Conservation (phyloP, 2,113 vertebrate species). For the Deroptyus accipitrinus region DNA sequence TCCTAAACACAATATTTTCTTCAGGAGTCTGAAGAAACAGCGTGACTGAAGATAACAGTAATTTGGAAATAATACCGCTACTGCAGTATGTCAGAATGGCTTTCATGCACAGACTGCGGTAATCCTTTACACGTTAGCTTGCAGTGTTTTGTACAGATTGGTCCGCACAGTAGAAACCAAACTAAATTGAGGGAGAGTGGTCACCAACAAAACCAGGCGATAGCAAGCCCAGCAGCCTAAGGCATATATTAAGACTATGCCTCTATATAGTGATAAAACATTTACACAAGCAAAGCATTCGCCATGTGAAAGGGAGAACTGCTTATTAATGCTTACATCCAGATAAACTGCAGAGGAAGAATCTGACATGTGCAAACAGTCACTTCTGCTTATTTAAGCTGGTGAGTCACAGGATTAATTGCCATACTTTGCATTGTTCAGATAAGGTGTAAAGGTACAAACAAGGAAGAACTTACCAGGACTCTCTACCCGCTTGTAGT, state of each 20-base stretch:
- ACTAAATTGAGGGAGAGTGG: neutral
- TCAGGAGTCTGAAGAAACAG: neutral
- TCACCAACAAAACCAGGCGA: neutral
- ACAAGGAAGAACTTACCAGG: conserved; percentile 83
- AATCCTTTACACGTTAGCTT: neutral
- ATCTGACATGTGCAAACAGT: conserved; percentile 23
- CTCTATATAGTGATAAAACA: neutral
- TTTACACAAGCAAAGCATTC: neutral
- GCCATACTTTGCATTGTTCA: conserved; percentile 2
- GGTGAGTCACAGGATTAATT: conserved; percentile 15
- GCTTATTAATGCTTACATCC: conserved; percentile 8
- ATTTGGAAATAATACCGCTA: neutral
- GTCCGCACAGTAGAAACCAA: neutral
- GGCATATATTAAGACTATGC: neutral
- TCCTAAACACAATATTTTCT: neutral
- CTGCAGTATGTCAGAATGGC: neutral
- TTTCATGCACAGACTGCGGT: neutral
- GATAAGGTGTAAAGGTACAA: conserved; percentile 29
- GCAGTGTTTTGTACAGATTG: neutral
- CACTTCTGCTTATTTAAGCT: conserved; percentile 31
- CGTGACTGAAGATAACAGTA: neutral
- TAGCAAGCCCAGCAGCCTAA: neutral
- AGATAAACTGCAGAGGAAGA: conserved; percentile 7
- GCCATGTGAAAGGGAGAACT: neutral
- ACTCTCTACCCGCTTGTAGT: conserved; percentile 97